Percentiles rank a stretch among this genome's conserved stretches.
Evolutionary conservation across 2,113 vertebrate genomes (phyloP).

Genomic region (Gracilinanus agilis): DNA sequence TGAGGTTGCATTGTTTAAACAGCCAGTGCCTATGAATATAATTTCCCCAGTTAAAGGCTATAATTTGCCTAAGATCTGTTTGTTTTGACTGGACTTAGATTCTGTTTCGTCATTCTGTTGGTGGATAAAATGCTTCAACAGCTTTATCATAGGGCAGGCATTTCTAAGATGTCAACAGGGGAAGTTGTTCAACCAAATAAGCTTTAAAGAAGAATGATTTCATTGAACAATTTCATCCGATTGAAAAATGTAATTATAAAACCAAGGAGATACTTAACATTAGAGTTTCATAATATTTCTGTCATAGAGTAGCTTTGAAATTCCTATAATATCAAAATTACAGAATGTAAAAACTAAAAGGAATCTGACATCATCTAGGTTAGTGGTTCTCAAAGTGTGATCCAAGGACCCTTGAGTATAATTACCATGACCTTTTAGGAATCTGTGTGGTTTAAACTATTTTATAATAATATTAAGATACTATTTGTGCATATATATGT

Average conservation of each 20-base stretch:
- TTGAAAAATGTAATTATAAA: slow-evolving; percentile 8
- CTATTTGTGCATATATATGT: neutral
- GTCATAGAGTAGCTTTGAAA: neutral
- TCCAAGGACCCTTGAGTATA: neutral
- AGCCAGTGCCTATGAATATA: neutral
- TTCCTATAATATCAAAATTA: neutral
- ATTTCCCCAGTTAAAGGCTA: slow-evolving; percentile 48
- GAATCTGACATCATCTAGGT: neutral
- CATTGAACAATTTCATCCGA: rapidly evolving
- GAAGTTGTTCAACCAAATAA: neutral
- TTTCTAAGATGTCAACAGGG: neutral
- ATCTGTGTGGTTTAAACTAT: neutral
- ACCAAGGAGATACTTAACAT: neutral
- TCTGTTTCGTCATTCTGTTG: neutral
- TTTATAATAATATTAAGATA: neutral
- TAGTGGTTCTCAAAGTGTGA: neutral
- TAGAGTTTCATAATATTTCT: neutral
- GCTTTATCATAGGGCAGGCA: neutral
- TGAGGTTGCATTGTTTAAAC: neutral
- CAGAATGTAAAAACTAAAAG: neutral
- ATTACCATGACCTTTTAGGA: neutral
- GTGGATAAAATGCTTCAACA: slow-evolving; percentile 1
- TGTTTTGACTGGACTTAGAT: slow-evolving; percentile 23
- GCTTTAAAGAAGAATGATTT: neutral
- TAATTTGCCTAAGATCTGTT: neutral